These are phyloP conservation scores for Ploceus nigricollis DNA, from an alignment of 2,113 vertebrate genomes.

Conservation along the genomic window DNA sequence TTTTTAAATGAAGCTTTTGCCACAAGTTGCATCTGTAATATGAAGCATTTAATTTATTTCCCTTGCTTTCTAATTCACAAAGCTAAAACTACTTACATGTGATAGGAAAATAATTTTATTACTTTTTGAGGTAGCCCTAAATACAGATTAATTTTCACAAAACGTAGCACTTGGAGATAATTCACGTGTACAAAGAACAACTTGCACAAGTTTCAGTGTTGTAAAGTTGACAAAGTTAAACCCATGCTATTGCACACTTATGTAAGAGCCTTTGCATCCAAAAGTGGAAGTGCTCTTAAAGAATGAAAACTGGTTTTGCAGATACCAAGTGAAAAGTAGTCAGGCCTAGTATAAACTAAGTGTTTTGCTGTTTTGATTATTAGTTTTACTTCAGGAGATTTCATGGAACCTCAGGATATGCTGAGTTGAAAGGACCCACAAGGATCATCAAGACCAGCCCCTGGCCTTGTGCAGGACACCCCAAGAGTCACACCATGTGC, in stretches of 20 bases:
- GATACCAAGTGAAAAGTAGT: not conserved
- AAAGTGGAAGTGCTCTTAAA: not conserved
- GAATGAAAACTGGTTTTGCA: not conserved
- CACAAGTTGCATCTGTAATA: not conserved
- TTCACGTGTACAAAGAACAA: not conserved
- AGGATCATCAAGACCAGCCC: too few relatives aligned
- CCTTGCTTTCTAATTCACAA: not conserved
- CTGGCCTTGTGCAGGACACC: not conserved
- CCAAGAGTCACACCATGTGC: not conserved
- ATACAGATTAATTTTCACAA: not conserved
- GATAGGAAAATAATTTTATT: not conserved
- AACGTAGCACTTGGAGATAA: not conserved
- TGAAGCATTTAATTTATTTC: not conserved
- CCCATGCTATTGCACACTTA: not conserved
- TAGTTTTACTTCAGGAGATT: not conserved
- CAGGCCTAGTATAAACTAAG: not conserved
- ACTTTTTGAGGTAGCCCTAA: not conserved
- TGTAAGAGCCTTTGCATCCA: not conserved
- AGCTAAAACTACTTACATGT: not conserved
- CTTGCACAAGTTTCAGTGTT: not conserved
- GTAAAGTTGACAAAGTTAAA: not conserved
- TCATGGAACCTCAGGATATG: not conserved
- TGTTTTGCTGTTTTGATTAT: not conserved
- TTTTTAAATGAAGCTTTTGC: not conserved
- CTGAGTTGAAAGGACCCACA: not conserved